Base-by-base conservation (phyloP, 2,888 invertebrate species). In the Napeogenes sylphis region DNA sequence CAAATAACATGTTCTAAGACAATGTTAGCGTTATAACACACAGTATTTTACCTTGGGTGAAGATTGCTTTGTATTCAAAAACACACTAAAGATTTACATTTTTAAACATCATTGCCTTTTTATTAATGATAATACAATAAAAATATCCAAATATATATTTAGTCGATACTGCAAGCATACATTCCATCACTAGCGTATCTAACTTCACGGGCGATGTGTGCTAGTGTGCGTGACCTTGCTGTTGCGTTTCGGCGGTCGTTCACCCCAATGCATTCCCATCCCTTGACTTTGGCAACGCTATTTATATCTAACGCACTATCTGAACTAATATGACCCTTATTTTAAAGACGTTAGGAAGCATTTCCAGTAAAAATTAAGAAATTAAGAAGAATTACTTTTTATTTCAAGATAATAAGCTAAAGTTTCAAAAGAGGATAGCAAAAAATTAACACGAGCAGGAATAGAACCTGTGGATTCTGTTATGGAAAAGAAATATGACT, bases 171-270 rank as follows among this genome's bases (percentile, higher is more conserved):
- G 4, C 42, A 42, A 10, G 8, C 8, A 42, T 42, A 10, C 54
- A 38, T 10, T 14, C 4, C 86, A 75, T 72, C 87, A 78, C 88
- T 87, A 85, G 69, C 83, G 84, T 86, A 86, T 90, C 90, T 89
- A 89, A 90, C 85, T 87, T 87, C 87, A 87, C 83, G 86, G 87
- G 76, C 88, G 82, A 63, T 79, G 77, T 69, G 71, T 68, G 76
- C 73, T 72, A 75, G 88, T 88, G 88, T 87, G 89, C 74, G 90
- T 90, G 90, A 90, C 90, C 90, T 90, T 90, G 87, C 77, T 70
- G 77, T 75, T 81, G 83, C 81, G 88, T 87, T 90, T 90, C 87
- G 90, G 90, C 83, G 90, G 89, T 88, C 85, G 71, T 82, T 85
- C 79, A 86, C 81, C 88, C 82, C 77, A 76, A 71, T 87, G 84